A percentile compares a stretch with the other conserved stretches of the same genome.
These are phyloP conservation scores for Brachionus angularis DNA, from an alignment of 1,140 invertebrate species.

Conservation along the genomic window DNA sequence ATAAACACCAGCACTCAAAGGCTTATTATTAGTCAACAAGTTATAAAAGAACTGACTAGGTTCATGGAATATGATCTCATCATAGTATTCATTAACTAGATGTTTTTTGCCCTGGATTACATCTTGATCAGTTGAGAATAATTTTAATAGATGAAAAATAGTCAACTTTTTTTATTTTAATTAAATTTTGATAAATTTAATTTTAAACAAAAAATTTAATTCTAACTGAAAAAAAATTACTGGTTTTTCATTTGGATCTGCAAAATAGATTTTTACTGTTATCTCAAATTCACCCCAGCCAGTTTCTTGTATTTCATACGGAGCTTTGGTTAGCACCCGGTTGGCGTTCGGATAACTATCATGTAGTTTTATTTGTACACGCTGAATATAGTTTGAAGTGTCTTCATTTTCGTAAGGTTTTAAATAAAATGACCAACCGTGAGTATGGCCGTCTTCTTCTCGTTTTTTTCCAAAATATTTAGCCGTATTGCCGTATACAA, in stretches of 20 bases:
- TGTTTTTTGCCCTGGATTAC: slow-evolving; percentile 10
- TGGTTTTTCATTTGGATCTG: slow-evolving; percentile 65
- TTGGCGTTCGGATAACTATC: slow-evolving; percentile 94
- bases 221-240: not conserved
- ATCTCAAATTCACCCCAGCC: slow-evolving; percentile 99
- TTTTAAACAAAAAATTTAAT: not conserved
- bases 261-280: slow-evolving; percentile 94
- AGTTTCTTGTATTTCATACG: slow-evolving; percentile 95
- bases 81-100: slow-evolving; percentile 37
- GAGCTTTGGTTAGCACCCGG: slow-evolving; percentile 82
- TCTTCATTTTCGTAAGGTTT: slow-evolving; percentile 82
- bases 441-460: slow-evolving; percentile 97
- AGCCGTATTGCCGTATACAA: slow-evolving; percentile 93
- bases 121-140: slow-evolving; percentile 33
- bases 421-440: slow-evolving; percentile 96
- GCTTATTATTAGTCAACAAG: slow-evolving; percentile 5
- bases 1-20: not conserved
- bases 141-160: slow-evolving; percentile 43
- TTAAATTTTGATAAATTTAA: not conserved
- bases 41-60: slow-evolving; percentile 24
- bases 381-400: slow-evolving; percentile 89
- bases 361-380: slow-evolving; percentile 94
- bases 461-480: slow-evolving; percentile 92
- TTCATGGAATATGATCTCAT: slow-evolving; percentile 42
- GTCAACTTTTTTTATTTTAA: not conserved